These are phyloP conservation scores for Chloroceryle aenea DNA, from an alignment of 2,113 vertebrate species.

Conservation along the genomic window DNA sequence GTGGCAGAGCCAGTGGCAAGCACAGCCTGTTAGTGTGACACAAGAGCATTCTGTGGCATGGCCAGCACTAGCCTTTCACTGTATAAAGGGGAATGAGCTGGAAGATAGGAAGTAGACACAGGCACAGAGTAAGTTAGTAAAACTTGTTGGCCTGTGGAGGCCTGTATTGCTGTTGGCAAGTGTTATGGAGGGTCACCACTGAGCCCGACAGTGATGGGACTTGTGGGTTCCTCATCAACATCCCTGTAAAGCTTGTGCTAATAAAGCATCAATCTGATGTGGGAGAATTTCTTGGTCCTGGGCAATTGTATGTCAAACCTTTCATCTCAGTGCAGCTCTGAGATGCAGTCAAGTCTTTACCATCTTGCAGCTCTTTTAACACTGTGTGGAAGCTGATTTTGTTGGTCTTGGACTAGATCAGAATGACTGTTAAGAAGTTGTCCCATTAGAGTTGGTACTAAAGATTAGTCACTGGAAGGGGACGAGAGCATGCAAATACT, in stretches of 20 bases:
- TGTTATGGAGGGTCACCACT: background rate
- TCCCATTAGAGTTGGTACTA: background rate
- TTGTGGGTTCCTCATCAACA: background rate
- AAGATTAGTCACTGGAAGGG: background rate
- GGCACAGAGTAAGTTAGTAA: background rate
- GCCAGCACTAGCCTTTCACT: background rate
- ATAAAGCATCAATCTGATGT: background rate
- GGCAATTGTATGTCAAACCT: background rate
- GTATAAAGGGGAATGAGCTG: background rate
- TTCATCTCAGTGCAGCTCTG: background rate
- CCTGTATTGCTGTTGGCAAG: background rate
- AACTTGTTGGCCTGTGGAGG: accelerated
- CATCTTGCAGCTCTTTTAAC: background rate
- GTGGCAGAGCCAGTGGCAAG: background rate
- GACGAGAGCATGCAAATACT: background rate
- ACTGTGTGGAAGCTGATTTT: background rate
- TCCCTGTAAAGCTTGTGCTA: background rate
- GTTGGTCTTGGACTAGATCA: background rate
- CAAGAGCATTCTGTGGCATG: background rate
- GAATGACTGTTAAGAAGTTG: background rate
- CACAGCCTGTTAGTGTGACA: background rate
- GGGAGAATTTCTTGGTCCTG: background rate
- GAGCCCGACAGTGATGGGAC: background rate
- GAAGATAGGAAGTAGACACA: background rate
- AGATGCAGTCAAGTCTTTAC: background rate